phyloP scores from a whole-genome alignment of 2,888 invertebrate species.

The Tenthredo scrophulariae region DNA sequence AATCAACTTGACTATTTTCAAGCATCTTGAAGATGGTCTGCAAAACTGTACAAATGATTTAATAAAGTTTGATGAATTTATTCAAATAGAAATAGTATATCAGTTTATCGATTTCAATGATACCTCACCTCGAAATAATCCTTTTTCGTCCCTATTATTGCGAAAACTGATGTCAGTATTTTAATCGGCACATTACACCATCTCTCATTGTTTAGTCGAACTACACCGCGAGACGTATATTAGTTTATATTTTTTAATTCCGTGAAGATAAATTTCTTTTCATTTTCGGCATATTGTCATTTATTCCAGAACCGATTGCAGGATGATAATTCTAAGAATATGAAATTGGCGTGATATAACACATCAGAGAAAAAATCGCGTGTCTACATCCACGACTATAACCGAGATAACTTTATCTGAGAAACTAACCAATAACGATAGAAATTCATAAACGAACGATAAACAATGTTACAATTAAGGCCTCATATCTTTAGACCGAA shows the following conservation, averaged over 20 bases:
- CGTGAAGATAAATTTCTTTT: not conserved
- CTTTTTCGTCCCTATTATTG: not conserved
- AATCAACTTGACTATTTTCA: not conserved
- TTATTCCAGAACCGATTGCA: not conserved
- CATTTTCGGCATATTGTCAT: not conserved
- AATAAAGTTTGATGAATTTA: constrained; percentile 11
- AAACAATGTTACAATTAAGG: constrained; percentile 30
- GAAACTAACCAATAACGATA: not conserved
- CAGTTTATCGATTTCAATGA: not conserved
- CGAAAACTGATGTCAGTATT: not conserved
- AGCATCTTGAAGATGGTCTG: not conserved
- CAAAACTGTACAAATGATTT: constrained; percentile 5
- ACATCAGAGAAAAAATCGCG: not conserved
- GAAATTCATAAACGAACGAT: constrained; percentile 15
- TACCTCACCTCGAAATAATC: not conserved
- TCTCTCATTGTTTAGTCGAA: not conserved
- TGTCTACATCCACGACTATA: not conserved
- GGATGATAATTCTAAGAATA: not conserved
- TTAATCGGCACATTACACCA: not conserved
- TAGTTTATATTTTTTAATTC: not conserved
- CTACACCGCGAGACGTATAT: not conserved
- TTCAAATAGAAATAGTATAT: not conserved
- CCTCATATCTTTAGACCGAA: constrained; percentile 53
- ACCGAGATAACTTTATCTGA: not conserved
- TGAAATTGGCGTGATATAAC: not conserved